Percentiles rank a stretch among this genome's conserved stretches.
Evolutionary conservation across 2,797 vertebrate species (phyloP).

Genomic region (Loriculus beryllinus): DNA sequence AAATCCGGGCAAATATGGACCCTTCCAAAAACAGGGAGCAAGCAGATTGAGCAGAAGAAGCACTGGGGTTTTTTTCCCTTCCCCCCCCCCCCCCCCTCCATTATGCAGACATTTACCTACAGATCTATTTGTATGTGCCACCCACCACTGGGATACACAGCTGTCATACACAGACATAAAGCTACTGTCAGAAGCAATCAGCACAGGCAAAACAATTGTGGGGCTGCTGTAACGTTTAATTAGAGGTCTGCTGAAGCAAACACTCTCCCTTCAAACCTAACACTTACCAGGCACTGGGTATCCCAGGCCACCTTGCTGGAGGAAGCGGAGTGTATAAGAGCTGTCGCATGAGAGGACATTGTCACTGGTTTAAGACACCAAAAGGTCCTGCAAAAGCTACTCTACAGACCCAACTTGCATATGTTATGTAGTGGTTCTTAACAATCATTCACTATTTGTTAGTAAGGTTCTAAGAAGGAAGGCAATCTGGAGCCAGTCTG

Average conservation of each 20-base stretch:
- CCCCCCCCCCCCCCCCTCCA: accelerated
- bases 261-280: neutral
- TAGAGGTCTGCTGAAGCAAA: neutral
- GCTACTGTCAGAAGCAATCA: neutral
- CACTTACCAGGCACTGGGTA: neutral
- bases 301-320: neutral
- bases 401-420: neutral
- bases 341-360: neutral
- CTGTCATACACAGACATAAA: neutral
- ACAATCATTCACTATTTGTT: neutral
- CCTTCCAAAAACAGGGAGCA: neutral
- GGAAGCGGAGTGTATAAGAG: accelerated
- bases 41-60: neutral
- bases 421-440: neutral
- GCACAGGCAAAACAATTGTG: neutral
- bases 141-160: accelerated
- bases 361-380: neutral
- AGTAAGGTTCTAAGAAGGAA: neutral
- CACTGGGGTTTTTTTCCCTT: accelerated
- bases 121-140: accelerated
- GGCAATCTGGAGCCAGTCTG: neutral
- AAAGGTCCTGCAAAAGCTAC: neutral
- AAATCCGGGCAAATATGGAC: neutral
- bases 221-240: neutral
- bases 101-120: neutral